Evolutionary conservation across 2,113 vertebrate species (phyloP).

Genomic region (Dasyornis broadbenti): DNA sequence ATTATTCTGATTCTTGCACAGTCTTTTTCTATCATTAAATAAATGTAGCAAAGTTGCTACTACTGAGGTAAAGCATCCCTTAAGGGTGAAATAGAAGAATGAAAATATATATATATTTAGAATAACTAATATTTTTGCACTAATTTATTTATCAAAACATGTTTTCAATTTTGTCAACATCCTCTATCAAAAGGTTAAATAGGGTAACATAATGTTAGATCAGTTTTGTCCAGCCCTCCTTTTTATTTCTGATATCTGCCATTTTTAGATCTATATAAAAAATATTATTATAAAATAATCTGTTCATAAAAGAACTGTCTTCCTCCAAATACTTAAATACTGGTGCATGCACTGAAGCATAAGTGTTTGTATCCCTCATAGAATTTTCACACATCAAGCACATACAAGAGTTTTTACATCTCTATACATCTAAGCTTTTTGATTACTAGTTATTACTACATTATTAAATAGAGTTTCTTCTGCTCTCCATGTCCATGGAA

Average conservation of each 20-base stretch:
- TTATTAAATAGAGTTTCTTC: neutral
- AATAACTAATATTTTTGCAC: neutral
- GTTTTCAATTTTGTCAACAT: neutral
- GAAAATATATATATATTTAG: accelerated
- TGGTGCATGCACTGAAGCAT: neutral
- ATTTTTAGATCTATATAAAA: neutral
- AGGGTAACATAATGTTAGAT: neutral
- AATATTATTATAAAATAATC: neutral
- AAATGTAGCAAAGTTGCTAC: neutral
- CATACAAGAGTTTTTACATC: neutral
- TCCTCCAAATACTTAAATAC: neutral
- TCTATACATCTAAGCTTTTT: neutral
- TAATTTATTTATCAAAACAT: neutral
- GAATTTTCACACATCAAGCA: neutral
- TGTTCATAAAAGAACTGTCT: neutral
- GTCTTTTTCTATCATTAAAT: neutral
- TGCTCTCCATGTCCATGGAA: accelerated
- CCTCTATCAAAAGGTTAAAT: neutral
- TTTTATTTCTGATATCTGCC: neutral
- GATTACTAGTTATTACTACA: neutral
- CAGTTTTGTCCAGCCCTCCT: neutral
- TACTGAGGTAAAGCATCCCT: neutral
- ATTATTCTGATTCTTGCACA: neutral
- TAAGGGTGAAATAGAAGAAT: neutral
- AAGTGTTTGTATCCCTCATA: neutral